Evolutionary conservation across 2,888 invertebrate species (phyloP).

Genomic region (Theretra japonica): DNA sequence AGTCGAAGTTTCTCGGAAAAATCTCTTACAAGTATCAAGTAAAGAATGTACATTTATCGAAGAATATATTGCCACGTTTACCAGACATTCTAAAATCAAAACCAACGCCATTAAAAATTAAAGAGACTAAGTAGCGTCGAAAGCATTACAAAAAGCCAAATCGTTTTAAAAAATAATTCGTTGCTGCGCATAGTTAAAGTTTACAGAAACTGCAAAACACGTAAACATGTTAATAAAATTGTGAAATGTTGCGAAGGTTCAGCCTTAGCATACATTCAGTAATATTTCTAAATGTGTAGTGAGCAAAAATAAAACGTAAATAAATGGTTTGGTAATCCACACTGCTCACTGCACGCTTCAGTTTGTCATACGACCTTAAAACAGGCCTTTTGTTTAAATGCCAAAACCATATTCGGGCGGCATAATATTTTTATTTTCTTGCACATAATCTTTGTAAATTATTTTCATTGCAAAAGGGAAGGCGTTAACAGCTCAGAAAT

Average conservation of each 20-base stretch:
- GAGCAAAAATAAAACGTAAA: constrained; percentile 5
- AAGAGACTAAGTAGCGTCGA: background rate
- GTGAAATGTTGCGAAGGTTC: constrained; percentile 21
- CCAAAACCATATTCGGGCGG: background rate
- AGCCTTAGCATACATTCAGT: constrained; percentile 23
- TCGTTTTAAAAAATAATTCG: background rate
- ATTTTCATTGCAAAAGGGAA: background rate
- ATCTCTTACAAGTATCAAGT: background rate
- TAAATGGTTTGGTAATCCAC: background rate
- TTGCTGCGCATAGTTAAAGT: too few species aligned
- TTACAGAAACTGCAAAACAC: background rate
- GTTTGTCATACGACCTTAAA: constrained; percentile 22
- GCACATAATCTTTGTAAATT: background rate
- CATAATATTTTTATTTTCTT: background rate
- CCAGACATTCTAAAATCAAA: too few species aligned
- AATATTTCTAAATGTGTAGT: constrained; percentile 16
- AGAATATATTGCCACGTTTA: background rate
- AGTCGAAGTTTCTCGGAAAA: constrained; percentile 8
- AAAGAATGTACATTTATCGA: background rate
- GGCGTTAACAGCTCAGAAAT: background rate
- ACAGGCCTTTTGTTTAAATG: constrained; percentile 15
- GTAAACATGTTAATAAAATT: background rate
- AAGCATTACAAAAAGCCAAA: background rate
- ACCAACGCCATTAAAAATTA: background rate
- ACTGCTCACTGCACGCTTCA: background rate